Conservation (phyloP, 2,113 vertebrate species). For the Clarias magur region DNA sequence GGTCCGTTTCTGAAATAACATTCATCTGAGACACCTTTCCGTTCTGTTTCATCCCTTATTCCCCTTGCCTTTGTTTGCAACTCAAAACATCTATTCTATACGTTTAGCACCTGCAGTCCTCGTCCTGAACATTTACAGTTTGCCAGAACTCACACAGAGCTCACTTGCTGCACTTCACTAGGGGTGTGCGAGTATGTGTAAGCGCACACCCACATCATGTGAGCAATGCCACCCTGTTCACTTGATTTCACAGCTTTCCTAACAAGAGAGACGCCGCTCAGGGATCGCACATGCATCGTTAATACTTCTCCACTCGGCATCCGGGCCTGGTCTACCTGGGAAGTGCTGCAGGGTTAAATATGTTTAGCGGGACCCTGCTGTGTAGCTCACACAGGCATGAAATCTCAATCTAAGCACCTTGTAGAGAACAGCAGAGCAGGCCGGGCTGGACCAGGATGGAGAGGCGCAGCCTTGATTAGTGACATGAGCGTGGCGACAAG, state of each 20-base stretch:
- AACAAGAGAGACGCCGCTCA: slow-evolving; percentile 43
- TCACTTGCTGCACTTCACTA: slow-evolving; percentile 17
- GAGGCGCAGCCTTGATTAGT: slow-evolving; percentile 16
- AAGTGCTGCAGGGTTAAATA: slow-evolving; percentile 50
- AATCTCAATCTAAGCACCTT: slow-evolving; percentile 51
- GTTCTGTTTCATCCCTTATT: slow-evolving; percentile 23
- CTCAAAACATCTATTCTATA: slow-evolving; percentile 19
- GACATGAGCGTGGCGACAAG: slow-evolving; percentile 21
- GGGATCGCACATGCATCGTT: slow-evolving; percentile 33
- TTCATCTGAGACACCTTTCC: slow-evolving; percentile 38
- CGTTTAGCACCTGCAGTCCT: slow-evolving; percentile 41
- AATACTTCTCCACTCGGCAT: slow-evolving; percentile 19
- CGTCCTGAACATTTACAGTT: background rate
- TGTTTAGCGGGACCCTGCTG: slow-evolving; percentile 47
- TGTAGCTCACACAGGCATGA: slow-evolving; percentile 46
- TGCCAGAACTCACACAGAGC: slow-evolving; percentile 41
- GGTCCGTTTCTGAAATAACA: slow-evolving; percentile 60
- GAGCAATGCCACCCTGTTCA: slow-evolving; percentile 23
- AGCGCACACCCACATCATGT: slow-evolving; percentile 24
- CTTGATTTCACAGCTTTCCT: slow-evolving; percentile 55
- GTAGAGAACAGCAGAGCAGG: slow-evolving; percentile 25
- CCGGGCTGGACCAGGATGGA: slow-evolving; percentile 18
- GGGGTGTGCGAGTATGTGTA: slow-evolving; percentile 13
- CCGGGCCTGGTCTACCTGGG: slow-evolving; percentile 32
- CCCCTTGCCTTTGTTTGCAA: slow-evolving; percentile 24